phyloP scores from a whole-genome alignment of 2,797 vertebrate species.

The Spinus pinus region DNA sequence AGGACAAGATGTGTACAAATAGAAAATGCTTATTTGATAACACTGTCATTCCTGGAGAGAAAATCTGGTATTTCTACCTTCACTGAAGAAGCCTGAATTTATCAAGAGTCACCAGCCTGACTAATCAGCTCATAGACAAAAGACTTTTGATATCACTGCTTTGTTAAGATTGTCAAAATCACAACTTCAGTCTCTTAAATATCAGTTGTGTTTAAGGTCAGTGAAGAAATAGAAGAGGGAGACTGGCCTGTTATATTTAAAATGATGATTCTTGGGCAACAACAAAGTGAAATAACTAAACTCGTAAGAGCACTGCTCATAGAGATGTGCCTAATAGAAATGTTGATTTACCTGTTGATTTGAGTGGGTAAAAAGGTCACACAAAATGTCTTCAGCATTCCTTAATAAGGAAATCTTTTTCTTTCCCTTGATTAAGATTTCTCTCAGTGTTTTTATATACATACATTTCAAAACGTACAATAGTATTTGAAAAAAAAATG shows the following conservation, averaged over 20 bases:
- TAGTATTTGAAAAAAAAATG: neutral
- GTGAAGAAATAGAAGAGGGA: neutral
- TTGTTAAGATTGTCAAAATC: neutral
- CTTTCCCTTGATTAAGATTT: neutral
- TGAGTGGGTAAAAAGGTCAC: neutral
- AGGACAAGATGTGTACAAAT: neutral
- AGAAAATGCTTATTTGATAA: neutral
- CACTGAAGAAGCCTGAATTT: neutral
- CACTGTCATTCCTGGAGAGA: neutral
- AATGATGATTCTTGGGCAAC: neutral
- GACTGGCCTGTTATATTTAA: neutral
- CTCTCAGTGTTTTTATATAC: neutral
- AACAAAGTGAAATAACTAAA: neutral
- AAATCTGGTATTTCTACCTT: neutral
- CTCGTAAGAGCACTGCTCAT: neutral
- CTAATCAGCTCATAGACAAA: neutral
- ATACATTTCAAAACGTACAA: neutral
- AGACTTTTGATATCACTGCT: neutral
- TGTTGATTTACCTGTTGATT: neutral
- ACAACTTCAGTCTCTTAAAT: neutral
- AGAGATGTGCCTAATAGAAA: accelerated
- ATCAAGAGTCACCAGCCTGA: neutral
- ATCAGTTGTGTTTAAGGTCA: neutral
- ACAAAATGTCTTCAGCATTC: neutral
- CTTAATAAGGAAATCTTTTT: neutral